Percentiles rank a stretch among this genome's conserved stretches.
phyloP scores from a whole-genome alignment of 2,113 vertebrate species.

The Serinus canaria region DNA sequence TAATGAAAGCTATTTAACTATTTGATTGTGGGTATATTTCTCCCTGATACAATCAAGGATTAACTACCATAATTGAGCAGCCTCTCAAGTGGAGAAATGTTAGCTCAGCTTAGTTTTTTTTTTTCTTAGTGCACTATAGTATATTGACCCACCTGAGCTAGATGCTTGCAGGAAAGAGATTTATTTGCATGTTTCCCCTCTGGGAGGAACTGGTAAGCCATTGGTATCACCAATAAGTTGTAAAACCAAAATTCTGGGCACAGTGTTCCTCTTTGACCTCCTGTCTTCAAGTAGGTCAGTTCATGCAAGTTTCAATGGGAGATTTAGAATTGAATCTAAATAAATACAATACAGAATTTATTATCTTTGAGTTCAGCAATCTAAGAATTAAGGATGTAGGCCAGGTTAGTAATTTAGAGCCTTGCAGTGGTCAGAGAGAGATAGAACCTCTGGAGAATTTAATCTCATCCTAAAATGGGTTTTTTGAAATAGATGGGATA shows the following conservation, averaged over 20 bases:
- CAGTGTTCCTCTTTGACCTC: background rate
- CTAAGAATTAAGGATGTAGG: conserved; percentile 7
- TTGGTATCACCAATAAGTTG: background rate
- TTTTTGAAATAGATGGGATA: conserved; percentile 20
- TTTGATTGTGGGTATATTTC: conserved; percentile 24
- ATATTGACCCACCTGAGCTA: background rate
- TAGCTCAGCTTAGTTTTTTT: background rate
- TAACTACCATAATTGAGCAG: background rate
- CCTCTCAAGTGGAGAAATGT: background rate
- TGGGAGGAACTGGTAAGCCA: background rate
- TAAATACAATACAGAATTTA: background rate
- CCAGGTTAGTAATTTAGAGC: background rate
- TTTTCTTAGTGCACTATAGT: background rate
- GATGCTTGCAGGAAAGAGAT: background rate
- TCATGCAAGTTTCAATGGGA: background rate
- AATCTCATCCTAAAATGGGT: background rate
- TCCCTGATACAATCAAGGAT: background rate
- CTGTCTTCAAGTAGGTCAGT: background rate
- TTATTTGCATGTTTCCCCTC: background rate
- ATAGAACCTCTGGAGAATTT: background rate
- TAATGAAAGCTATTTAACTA: conserved; percentile 42
- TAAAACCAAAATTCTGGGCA: background rate
- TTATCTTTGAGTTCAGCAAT: background rate
- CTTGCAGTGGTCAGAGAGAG: background rate
- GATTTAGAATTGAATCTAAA: background rate